These are phyloP conservation scores for Palythoa caribaeorum DNA, from an alignment of 92 coral and sea anemone genomes.

Conservation along the genomic window DNA sequence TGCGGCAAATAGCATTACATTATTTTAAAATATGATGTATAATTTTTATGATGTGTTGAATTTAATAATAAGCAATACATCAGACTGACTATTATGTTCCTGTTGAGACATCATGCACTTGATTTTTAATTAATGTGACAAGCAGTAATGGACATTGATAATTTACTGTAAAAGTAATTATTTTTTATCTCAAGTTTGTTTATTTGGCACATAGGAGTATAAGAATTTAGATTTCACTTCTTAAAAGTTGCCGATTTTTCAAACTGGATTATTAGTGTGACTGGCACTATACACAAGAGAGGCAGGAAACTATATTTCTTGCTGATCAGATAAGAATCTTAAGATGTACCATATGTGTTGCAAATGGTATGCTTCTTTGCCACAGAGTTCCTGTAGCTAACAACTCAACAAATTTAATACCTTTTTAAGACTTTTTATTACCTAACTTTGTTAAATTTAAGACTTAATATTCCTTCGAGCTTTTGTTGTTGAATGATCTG, in stretches of 20 bases:
- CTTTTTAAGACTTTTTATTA: too few relatives aligned
- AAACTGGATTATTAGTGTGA: not conserved
- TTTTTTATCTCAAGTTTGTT: not conserved
- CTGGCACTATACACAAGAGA: not conserved
- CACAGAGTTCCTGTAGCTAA: too few relatives aligned
- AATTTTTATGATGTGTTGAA: not conserved
- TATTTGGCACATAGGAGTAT: constrained; percentile 13
- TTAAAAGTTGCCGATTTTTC: not conserved
- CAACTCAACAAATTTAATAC: too few relatives aligned
- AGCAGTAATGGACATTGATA: constrained; percentile 1
- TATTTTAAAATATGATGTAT: too few relatives aligned
- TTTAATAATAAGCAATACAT: not conserved
- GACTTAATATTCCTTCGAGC: too few relatives aligned
- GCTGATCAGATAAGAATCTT: constrained; percentile 9
- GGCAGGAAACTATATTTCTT: not conserved
- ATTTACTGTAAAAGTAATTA: constrained; percentile 5
- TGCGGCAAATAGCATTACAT: not conserved
- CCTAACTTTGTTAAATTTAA: too few relatives aligned
- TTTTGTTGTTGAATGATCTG: not conserved
- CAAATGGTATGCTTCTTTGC: not conserved
- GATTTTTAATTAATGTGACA: not conserved
- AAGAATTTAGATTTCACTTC: constrained; percentile 5
- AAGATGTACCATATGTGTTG: not conserved
- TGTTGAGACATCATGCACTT: constrained; percentile 8
- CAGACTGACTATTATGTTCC: constrained; percentile 1